These are phyloP conservation scores for Colostygia pectinataria DNA, from an alignment of 2,888 invertebrate genomes.

Conservation along the genomic window DNA sequence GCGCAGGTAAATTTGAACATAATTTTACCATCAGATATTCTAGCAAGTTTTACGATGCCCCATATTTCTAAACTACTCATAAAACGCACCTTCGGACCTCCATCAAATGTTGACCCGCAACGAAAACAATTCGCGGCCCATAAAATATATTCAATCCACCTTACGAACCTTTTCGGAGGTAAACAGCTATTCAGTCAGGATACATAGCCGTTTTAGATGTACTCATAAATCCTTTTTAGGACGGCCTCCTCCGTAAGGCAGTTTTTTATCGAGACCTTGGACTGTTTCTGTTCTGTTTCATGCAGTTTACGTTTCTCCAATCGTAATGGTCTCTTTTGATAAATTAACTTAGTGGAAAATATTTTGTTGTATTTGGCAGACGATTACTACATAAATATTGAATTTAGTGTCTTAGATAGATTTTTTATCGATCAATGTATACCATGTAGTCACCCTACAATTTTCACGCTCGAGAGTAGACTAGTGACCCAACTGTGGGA, in stretches of 20 bases:
- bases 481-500: too few relatives aligned
- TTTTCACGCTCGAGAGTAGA: too few relatives aligned
- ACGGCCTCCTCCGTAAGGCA: slow-evolving; percentile 18
- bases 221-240: slow-evolving; percentile 42
- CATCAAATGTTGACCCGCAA: slow-evolving; percentile 24
- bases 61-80: slow-evolving; percentile 21
- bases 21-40: slow-evolving; percentile 1
- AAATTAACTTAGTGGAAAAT: background rate
- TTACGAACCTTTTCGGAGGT: slow-evolving; percentile 37
- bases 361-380: slow-evolving; percentile 6
- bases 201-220: slow-evolving; percentile 37
- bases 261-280: slow-evolving; percentile 33
- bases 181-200: slow-evolving; percentile 41
- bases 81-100: slow-evolving; percentile 25
- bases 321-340: slow-evolving; percentile 14
- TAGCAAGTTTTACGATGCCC: background rate
- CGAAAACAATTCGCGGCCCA: slow-evolving; percentile 27
- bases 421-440: too few relatives aligned
- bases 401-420: background rate
- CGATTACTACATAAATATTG: background rate
- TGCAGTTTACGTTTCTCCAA: slow-evolving; percentile 19
- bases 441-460: too few relatives aligned
- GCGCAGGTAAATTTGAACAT: background rate
- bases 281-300: slow-evolving; percentile 23
- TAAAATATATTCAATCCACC: slow-evolving; percentile 37